Conservation (phyloP, 2,888 invertebrate genomes). For the Rhamphomyia laevipes region DNA sequence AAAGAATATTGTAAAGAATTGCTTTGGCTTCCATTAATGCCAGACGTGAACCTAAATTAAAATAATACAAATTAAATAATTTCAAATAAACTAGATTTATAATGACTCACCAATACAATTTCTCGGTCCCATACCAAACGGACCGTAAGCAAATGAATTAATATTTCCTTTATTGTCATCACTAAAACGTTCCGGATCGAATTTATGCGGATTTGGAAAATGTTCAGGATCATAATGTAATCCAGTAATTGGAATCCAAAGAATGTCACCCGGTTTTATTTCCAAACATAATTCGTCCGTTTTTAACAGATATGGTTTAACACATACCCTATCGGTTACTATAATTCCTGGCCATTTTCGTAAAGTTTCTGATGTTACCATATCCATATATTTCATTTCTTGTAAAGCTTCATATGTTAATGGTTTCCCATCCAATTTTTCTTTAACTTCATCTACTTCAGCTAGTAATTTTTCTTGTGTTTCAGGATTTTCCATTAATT, state of each 20-base stretch:
- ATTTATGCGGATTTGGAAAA: conserved; percentile 44
- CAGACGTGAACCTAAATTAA: conserved; percentile 11
- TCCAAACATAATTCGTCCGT: conserved; percentile 25
- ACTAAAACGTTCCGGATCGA: conserved; percentile 47
- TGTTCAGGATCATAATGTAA: conserved; percentile 43
- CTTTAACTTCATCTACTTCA: conserved; percentile 42
- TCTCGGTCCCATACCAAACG: conserved; percentile 48
- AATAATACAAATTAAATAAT: neutral
- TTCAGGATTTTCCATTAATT: conserved; percentile 46
- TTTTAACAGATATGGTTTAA: conserved; percentile 39
- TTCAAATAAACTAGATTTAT: no score
- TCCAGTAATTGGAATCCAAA: conserved; percentile 36
- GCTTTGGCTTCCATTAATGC: conserved; percentile 15
- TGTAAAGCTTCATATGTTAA: conserved; percentile 44
- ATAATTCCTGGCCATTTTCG: conserved; percentile 42
- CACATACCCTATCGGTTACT: conserved; percentile 41
- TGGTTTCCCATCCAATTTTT: conserved; percentile 35
- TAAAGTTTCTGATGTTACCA: conserved; percentile 41
- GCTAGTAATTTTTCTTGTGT: conserved; percentile 42
- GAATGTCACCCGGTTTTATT: conserved; percentile 23
- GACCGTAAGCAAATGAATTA: conserved; percentile 39
- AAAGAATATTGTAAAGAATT: conserved; percentile 12
- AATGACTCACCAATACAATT: conserved; percentile 45
- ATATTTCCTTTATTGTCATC: conserved; percentile 43
- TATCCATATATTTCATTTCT: conserved; percentile 48